Evolutionary conservation across 2,888 invertebrate genomes (phyloP).

Genomic region (Rhamnusium bicolor): DNA sequence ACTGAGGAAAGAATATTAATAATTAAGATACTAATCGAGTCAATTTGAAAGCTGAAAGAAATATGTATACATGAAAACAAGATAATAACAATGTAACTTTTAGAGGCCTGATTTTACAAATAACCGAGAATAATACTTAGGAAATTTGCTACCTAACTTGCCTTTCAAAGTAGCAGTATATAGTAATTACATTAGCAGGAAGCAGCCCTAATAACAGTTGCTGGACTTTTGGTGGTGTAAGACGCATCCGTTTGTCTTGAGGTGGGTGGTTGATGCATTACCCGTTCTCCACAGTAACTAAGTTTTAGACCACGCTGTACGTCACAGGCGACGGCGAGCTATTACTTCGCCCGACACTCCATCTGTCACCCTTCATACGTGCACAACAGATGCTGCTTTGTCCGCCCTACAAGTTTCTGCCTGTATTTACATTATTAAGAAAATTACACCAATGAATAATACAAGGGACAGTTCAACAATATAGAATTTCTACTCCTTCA

Average conservation of each 20-base stretch:
- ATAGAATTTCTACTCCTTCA: neutral
- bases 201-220: slow-evolving; percentile 10
- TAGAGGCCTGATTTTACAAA: neutral
- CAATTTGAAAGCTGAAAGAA: no score
- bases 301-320: slow-evolving; percentile 60
- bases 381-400: slow-evolving; percentile 54
- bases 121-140: neutral
- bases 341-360: slow-evolving; percentile 57
- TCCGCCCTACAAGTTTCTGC: slow-evolving; percentile 31
- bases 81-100: no score
- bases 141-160: neutral
- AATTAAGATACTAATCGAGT: no score
- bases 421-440: slow-evolving; percentile 33
- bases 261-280: slow-evolving; percentile 46
- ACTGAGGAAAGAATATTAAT: no score
- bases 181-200: slow-evolving; percentile 7
- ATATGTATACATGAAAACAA: no score
- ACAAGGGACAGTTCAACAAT: slow-evolving; percentile 6
- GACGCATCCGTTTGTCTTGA: slow-evolving; percentile 39
- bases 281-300: slow-evolving; percentile 54
- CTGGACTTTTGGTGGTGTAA: slow-evolving; percentile 21
- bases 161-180: neutral
- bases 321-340: slow-evolving; percentile 51
- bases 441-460: slow-evolving; percentile 30
- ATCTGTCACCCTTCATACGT: slow-evolving; percentile 60